These are phyloP conservation scores for Philypnodon macrostomus DNA, from an alignment of 2,797 vertebrate species.

Conservation along the genomic window DNA sequence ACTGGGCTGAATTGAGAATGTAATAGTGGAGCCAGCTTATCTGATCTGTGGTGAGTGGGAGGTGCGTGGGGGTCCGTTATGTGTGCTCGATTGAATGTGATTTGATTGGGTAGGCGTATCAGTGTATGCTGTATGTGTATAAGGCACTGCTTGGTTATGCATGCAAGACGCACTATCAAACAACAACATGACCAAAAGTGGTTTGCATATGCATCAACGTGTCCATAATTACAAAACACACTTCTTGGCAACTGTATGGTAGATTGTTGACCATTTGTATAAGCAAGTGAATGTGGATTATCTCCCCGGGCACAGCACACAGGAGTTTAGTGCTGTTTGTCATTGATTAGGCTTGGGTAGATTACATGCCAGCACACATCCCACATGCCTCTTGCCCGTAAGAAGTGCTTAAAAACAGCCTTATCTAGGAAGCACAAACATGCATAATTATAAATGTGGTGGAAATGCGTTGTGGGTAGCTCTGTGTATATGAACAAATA, in stretches of 20 bases:
- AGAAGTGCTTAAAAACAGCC: constrained; percentile 29
- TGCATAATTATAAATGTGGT: constrained; percentile 10
- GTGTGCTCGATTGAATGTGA: constrained; percentile 64
- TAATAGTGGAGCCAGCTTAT: constrained; percentile 58
- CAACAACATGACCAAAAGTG: constrained; percentile 52
- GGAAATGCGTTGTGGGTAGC: constrained; percentile 8
- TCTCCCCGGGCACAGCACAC: constrained; percentile 66
- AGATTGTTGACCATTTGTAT: constrained; percentile 68
- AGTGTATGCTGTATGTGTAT: constrained; percentile 54
- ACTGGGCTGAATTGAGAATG: no score
- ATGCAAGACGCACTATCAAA: constrained; percentile 61
- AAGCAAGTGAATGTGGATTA: constrained; percentile 64
- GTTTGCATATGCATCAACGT: constrained; percentile 65
- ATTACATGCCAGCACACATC: constrained; percentile 56
- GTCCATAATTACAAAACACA: constrained; percentile 68
- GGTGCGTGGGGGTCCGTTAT: constrained; percentile 25
- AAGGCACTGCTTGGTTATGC: constrained; percentile 57
- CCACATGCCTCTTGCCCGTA: constrained; percentile 37
- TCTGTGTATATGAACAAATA: not conserved
- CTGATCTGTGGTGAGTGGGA: constrained; percentile 64
- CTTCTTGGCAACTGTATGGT: constrained; percentile 58
- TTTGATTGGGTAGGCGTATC: constrained; percentile 69
- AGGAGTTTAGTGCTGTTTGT: constrained; percentile 63
- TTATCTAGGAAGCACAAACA: constrained; percentile 18
- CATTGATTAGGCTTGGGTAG: constrained; percentile 65